These are phyloP conservation scores for Dryococelus australis DNA, from an alignment of 2,888 invertebrate genomes.

Conservation along the genomic window DNA sequence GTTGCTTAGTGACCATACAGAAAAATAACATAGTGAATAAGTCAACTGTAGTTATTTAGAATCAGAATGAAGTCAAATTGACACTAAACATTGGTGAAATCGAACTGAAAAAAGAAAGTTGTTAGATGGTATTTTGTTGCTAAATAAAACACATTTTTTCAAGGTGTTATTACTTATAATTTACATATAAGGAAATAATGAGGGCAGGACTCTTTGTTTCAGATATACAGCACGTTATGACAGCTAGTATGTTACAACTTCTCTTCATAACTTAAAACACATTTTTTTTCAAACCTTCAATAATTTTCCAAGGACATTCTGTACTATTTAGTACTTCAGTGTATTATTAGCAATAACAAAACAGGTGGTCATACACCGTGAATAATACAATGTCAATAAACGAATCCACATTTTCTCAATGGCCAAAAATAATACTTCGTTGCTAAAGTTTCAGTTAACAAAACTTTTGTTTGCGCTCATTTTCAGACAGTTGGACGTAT, in stretches of 20 bases:
- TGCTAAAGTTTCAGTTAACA: background rate
- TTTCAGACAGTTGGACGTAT: background rate
- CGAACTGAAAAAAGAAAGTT: too few relatives aligned
- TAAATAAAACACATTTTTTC: background rate
- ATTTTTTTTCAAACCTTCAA: background rate
- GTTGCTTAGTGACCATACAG: too few relatives aligned
- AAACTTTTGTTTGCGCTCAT: background rate
- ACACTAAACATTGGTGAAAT: too few relatives aligned
- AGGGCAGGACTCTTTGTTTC: constrained; percentile 17
- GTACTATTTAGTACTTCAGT: background rate
- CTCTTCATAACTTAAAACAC: background rate
- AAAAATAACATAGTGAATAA: too few relatives aligned
- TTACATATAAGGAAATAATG: constrained; percentile 27
- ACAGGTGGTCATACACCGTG: background rate
- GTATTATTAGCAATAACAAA: background rate
- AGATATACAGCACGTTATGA: constrained; percentile 21
- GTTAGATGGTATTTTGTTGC: background rate
- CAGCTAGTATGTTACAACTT: constrained; percentile 22
- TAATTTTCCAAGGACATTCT: background rate
- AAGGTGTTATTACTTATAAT: constrained; percentile 25
- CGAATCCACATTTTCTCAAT: background rate
- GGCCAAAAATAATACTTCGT: background rate
- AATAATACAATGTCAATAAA: background rate
- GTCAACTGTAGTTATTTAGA: too few relatives aligned
- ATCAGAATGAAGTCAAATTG: too few relatives aligned